Percentiles rank a stretch among this genome's conserved stretches.
phyloP scores from a whole-genome alignment of 2,797 vertebrate species.

The Pangasius macronema region DNA sequence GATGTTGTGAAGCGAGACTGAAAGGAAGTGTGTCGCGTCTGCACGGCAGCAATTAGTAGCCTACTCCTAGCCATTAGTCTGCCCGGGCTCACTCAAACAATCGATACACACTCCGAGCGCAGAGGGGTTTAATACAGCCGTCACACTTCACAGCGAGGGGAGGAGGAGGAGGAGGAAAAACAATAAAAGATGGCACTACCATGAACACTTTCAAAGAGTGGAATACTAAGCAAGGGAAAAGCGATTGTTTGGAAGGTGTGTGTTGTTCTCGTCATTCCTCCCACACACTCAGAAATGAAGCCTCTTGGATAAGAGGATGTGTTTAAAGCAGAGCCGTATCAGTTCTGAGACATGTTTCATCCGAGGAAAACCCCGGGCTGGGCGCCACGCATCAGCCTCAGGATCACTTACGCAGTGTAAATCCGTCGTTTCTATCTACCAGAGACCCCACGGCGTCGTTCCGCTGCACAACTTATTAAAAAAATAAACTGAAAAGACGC shows the following conservation, averaged over 20 bases:
- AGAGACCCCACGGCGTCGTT: not conserved
- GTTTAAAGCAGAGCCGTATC: not conserved
- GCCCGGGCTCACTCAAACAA: slow-evolving; percentile 76
- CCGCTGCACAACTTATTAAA: not conserved
- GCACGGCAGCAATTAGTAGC: slow-evolving; percentile 87
- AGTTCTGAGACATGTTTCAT: not conserved
- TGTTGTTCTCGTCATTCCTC: not conserved
- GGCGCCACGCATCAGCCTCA: not conserved
- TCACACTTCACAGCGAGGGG: slow-evolving; percentile 66
- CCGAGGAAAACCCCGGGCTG: not conserved
- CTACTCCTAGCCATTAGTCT: slow-evolving; percentile 80
- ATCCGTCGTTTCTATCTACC: not conserved
- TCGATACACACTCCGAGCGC: slow-evolving; percentile 84
- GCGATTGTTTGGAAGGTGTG: not conserved
- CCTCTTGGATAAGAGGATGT: not conserved
- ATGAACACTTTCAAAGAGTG: not conserved
- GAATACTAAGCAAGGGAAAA: not conserved
- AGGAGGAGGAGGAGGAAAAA: not conserved
- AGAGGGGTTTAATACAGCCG: slow-evolving; percentile 86
- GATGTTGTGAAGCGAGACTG: slow-evolving; percentile 70
- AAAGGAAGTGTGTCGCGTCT: slow-evolving; percentile 84
- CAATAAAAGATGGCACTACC: not conserved
- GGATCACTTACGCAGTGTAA: not conserved
- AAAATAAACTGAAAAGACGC: not conserved
- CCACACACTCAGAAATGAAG: not conserved